These are phyloP conservation scores for Chloroclystis v-ata DNA, from an alignment of 2,888 invertebrate species.

Conservation along the genomic window DNA sequence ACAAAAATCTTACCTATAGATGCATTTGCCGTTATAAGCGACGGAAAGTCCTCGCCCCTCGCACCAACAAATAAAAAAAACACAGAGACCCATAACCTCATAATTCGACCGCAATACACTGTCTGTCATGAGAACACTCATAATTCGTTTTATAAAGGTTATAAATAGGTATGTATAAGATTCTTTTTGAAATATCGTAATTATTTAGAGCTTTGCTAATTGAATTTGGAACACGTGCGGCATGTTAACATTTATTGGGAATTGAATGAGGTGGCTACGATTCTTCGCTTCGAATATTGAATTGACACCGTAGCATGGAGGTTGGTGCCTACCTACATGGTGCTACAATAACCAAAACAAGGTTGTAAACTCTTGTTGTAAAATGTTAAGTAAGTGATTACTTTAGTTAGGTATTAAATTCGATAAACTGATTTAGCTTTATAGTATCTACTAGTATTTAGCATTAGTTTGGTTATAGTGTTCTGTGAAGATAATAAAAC, in stretches of 20 bases:
- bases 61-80: slow-evolving; percentile 40
- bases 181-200: slow-evolving; percentile 28
- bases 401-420: too few species aligned
- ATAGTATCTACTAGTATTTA: too few species aligned
- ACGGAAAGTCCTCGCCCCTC: slow-evolving; percentile 82
- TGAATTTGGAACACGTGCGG: slow-evolving; percentile 40
- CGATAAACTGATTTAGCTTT: too few species aligned
- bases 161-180: slow-evolving; percentile 30
- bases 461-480: too few species aligned
- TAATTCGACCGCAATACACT: slow-evolving; percentile 10
- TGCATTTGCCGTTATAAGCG: slow-evolving; percentile 84
- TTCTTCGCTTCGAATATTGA: slow-evolving; percentile 16
- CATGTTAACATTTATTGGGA: slow-evolving; percentile 55
- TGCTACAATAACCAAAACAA: too few species aligned
- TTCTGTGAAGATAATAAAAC: too few species aligned
- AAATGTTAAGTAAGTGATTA: too few species aligned
- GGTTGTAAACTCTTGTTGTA: too few species aligned
- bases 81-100: slow-evolving; percentile 35
- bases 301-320: background rate
- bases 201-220: slow-evolving; percentile 48
- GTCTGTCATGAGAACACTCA: slow-evolving; percentile 55
- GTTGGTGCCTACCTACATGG: too few species aligned
- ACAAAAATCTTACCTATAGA: slow-evolving; percentile 79
- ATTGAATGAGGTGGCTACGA: slow-evolving; percentile 28
- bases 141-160: slow-evolving; percentile 47